Evolutionary conservation across 2,888 invertebrate species (phyloP).

Genomic region (Rosalia funebris): DNA sequence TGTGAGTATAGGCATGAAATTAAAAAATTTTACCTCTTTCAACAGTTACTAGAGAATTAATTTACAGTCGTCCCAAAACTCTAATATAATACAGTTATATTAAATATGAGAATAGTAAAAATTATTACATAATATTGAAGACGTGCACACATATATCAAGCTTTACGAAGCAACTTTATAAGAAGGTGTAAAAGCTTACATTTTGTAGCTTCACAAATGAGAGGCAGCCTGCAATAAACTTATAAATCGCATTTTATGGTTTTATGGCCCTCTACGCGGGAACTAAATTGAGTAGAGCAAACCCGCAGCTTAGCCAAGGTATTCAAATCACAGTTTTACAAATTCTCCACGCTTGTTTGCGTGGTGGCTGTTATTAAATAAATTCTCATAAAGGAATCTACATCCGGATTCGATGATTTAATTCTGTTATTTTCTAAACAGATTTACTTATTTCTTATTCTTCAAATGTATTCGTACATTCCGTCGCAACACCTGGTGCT

Average conservation of each 20-base stretch:
- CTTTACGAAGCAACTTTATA: slow-evolving; percentile 14
- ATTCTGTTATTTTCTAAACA: background rate
- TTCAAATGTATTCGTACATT: no score
- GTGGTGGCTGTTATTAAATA: slow-evolving; percentile 18
- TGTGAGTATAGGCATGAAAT: no score
- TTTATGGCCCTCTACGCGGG: slow-evolving; percentile 60
- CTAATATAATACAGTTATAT: no score
- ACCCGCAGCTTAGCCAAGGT: slow-evolving; percentile 55
- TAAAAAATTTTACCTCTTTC: no score
- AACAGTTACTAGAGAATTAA: no score
- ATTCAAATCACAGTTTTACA: slow-evolving; percentile 50
- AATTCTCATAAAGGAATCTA: slow-evolving; percentile 12
- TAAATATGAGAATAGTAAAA: slow-evolving; percentile 35
- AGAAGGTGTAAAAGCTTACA: slow-evolving; percentile 49
- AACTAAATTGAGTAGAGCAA: slow-evolving; percentile 55
- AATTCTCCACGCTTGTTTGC: slow-evolving; percentile 23
- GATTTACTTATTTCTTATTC: background rate
- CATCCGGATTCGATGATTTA: background rate
- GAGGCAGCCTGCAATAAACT: slow-evolving; percentile 58
- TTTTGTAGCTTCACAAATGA: slow-evolving; percentile 52
- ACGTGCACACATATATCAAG: slow-evolving; percentile 31
- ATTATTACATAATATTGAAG: slow-evolving; percentile 42
- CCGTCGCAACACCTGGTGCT: no score
- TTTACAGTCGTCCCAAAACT: no score
- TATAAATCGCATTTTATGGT: slow-evolving; percentile 63